These are phyloP conservation scores for Limnephilus lunatus DNA, from an alignment of 2,888 invertebrate species.

Conservation along the genomic window DNA sequence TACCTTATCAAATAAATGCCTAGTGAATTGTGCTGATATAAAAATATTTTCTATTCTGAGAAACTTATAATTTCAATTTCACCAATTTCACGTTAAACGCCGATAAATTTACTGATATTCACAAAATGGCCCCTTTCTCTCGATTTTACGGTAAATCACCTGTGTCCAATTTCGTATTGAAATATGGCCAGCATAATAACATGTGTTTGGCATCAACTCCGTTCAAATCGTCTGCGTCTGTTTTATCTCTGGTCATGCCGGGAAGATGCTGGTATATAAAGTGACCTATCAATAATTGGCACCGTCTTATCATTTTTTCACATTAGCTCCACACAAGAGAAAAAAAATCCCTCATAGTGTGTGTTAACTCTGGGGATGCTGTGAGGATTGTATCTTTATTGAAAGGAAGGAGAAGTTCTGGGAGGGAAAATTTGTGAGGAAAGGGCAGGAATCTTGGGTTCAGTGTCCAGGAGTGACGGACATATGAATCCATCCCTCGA, in stretches of 20 bases:
- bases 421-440: no score
- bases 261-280: neutral
- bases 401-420: no score
- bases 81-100: neutral
- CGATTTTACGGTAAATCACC: slow-evolving; percentile 39
- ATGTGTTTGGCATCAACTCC: neutral
- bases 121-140: slow-evolving; percentile 22
- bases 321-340: no score
- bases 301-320: neutral
- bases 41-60: neutral
- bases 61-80: neutral
- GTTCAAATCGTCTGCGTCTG: slow-evolving; percentile 18
- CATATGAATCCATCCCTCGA: no score
- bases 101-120: neutral
- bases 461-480: no score
- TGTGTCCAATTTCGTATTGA: slow-evolving; percentile 27
- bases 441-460: no score
- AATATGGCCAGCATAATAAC: neutral
- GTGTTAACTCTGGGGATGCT: no score
- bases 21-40: neutral
- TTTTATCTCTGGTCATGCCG: neutral
- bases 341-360: no score
- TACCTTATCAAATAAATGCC: neutral
- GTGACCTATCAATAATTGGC: neutral
- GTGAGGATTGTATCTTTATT: no score